Conservation (phyloP, 2,113 vertebrate genomes). For the Brachypodius melanocephalos region DNA sequence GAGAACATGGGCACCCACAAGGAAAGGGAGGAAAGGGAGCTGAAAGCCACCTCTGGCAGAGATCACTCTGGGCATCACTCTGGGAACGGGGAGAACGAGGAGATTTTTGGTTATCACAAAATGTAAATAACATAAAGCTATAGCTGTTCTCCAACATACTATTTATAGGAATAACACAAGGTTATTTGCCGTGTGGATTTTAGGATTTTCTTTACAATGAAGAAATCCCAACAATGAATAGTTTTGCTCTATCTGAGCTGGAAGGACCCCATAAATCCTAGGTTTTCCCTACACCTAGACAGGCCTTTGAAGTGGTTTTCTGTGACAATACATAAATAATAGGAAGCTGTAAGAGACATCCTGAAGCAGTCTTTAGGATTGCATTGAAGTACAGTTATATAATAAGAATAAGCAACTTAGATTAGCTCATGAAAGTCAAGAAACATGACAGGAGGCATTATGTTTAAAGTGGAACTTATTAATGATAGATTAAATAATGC, state of each 20-base stretch:
- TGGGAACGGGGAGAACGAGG: neutral
- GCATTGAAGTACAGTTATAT: neutral
- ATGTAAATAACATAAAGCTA: neutral
- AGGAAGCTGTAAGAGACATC: neutral
- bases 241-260: neutral
- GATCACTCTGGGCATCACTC: accelerated
- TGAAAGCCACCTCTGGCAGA: neutral
- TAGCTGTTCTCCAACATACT: neutral
- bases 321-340: neutral
- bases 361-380: neutral
- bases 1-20: neutral
- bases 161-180: neutral
- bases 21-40: neutral
- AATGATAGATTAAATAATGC: slow-evolving; percentile 41
- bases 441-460: slow-evolving; percentile 37
- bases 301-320: neutral
- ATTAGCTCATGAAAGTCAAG: slow-evolving; percentile 10
- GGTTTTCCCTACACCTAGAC: neutral
- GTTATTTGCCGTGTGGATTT: neutral
- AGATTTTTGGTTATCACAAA: neutral
- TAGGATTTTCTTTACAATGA: neutral
- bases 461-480: slow-evolving; percentile 24
- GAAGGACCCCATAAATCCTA: neutral
- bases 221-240: neutral
- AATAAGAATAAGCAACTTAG: neutral